Conservation (phyloP, 2,888 invertebrate genomes). For the Camptogramma bilineatum region DNA sequence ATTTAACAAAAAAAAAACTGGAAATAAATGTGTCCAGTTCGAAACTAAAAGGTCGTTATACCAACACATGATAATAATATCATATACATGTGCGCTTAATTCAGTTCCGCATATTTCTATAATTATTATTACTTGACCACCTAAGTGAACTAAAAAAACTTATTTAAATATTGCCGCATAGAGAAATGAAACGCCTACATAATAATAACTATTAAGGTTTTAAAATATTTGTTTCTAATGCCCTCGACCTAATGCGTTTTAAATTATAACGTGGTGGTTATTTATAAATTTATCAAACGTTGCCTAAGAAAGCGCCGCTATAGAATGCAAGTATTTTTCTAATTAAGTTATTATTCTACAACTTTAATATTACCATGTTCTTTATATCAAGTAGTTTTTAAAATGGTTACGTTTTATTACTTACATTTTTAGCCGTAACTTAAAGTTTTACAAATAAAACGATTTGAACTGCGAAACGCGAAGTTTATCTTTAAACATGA, state of each 20-base stretch:
- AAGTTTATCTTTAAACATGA: slow-evolving; percentile 57
- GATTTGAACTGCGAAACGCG: slow-evolving; percentile 49
- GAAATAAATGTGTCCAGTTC: slow-evolving; percentile 23
- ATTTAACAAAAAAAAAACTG: slow-evolving; percentile 23
- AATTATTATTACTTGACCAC: slow-evolving; percentile 25
- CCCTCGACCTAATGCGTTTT: slow-evolving; percentile 24
- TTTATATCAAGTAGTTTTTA: not conserved
- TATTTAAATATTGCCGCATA: slow-evolving; percentile 30
- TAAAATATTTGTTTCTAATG: slow-evolving; percentile 32
- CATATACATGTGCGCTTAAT: slow-evolving; percentile 26
- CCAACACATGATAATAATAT: slow-evolving; percentile 20
- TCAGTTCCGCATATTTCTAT: slow-evolving; percentile 42
- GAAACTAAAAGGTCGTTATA: slow-evolving; percentile 14
- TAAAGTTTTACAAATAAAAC: slow-evolving; percentile 30
- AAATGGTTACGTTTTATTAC: not conserved
- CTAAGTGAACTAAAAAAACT: slow-evolving; percentile 25
- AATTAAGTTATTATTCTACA: not conserved
- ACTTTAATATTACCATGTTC: not conserved
- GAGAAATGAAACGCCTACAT: slow-evolving; percentile 36
- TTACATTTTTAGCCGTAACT: not conserved
- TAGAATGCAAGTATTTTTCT: not conserved
- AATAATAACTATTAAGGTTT: slow-evolving; percentile 25
- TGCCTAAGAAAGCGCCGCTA: not conserved
- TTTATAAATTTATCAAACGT: not conserved
- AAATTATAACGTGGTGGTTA: slow-evolving; percentile 24